Evolutionary conservation across 2,113 vertebrate species (phyloP), one percentile per base, ranked within the genome.

Genomic region (Tragelaphus imberbis): DNA sequence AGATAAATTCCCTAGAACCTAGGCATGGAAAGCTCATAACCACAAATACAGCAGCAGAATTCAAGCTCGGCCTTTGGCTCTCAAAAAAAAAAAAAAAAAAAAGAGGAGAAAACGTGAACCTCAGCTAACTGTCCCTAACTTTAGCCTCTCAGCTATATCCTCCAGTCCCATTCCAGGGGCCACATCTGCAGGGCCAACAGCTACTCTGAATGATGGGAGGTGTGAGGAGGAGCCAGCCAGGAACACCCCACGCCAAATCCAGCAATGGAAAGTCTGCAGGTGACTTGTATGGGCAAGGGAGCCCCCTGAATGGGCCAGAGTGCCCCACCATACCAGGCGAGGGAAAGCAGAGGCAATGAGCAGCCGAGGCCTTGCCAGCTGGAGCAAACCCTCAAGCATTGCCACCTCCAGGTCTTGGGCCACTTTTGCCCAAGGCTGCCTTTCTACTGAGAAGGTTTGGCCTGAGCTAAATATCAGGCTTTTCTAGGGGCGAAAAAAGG

Each of bases 1-100:
- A 94, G 51, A 56, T 36, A 75, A 90, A 90, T 49, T 65, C 68
- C 61, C 81, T 51, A 91, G 88, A 92, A 59, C 86, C 79, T 44
- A 94, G 92, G 88, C 88, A 90, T 25, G 36, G 85, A 92, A 61
- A 92, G 68, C 61, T 79, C 84, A 90, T 40, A 86, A 85, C 91
- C 96, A 86, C 28, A 77, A 92, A 89, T 15, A 28, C 28, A 89
- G 90, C 68, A 94, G 84, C 65, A 80, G 53, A 88, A 55, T 93
- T 97, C 47, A 88, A 58, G 61, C 40, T 84, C 49, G 77, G 91
- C 94, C 96, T 97, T 95, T 97, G 96, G 96, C 91, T 97, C 96
- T 90, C 15, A 88, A 61, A 92, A 61, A 82, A 65, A 59, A n/a
- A n/a, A 58, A n/a, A n/a, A n/a, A n/a, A 58, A 56, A 56, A 21